phyloP scores from a whole-genome alignment of 2,888 invertebrate genomes.

The Spodoptera littoralis region DNA sequence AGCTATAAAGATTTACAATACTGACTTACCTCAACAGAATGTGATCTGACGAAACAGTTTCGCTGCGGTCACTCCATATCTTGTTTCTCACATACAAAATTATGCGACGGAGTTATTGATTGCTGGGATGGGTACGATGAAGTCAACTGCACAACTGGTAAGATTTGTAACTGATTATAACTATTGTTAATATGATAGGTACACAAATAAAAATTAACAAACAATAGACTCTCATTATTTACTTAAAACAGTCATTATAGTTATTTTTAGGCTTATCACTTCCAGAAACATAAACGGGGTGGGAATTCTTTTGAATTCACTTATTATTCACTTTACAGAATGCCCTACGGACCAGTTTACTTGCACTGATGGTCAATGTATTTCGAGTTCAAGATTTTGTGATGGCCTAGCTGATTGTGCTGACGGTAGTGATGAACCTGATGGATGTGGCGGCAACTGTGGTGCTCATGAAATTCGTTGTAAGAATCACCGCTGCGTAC shows the following conservation, averaged over 20 bases:
- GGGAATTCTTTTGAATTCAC: too few species aligned
- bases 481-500: constrained; percentile 90
- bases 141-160: constrained; percentile 91
- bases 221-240: too few species aligned
- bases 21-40: constrained; percentile 84
- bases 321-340: constrained; percentile 67
- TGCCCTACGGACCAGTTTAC: constrained; percentile 84
- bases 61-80: constrained; percentile 93
- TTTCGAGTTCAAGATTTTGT: constrained; percentile 90
- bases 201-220: too few species aligned
- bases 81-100: constrained; percentile 91
- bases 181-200: too few species aligned
- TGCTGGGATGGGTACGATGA: constrained; percentile 94
- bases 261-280: too few species aligned
- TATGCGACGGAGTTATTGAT: constrained; percentile 92
- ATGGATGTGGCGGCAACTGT: constrained; percentile 86
- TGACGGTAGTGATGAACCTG: constrained; percentile 92
- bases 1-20: constrained; percentile 11
- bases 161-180: constrained; percentile 41
- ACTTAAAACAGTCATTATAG: too few species aligned
- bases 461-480: constrained; percentile 84
- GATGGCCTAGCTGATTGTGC: constrained; percentile 91
- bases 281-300: too few species aligned
- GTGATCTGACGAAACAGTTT: constrained; percentile 91
- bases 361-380: constrained; percentile 91